Conservation (phyloP, 2,888 invertebrate genomes). For the Caradrina kadenii region DNA sequence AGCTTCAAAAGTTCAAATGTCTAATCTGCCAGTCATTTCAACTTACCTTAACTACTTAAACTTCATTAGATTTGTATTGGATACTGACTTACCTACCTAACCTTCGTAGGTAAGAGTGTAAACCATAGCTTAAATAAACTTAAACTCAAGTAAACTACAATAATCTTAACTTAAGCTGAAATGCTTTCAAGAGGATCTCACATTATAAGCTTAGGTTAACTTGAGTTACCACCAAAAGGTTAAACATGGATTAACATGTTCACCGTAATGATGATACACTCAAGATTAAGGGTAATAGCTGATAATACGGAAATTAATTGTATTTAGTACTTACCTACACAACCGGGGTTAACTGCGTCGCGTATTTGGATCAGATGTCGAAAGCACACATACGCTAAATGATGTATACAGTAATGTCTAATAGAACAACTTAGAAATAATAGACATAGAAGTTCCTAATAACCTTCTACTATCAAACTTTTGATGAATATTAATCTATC, state of each 20-base stretch:
- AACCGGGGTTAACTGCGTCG: not conserved
- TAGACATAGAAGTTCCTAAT: too few relatives aligned
- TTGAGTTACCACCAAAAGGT: not conserved
- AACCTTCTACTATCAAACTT: too few relatives aligned
- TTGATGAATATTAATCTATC: too few relatives aligned
- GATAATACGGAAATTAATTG: conserved; percentile 25
- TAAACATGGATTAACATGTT: conserved; percentile 27
- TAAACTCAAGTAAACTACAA: conserved; percentile 22
- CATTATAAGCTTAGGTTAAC: not conserved
- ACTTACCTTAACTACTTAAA: too few relatives aligned
- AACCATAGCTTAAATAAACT: conserved; percentile 37
- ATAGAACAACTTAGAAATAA: too few relatives aligned
- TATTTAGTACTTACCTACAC: not conserved
- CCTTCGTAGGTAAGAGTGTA: conserved; percentile 25
- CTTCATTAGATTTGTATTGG: not conserved
- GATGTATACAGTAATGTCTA: not conserved
- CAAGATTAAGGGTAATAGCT: conserved; percentile 7
- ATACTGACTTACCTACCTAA: conserved; percentile 14
- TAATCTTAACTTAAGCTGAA: not conserved
- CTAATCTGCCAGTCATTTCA: not conserved
- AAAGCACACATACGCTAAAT: not conserved
- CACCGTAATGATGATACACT: conserved; percentile 17
- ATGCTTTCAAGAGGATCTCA: conserved; percentile 17
- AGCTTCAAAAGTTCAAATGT: not conserved
- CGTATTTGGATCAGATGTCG: not conserved